phyloP scores from a whole-genome alignment of 2,797 vertebrate species.

The Sebastolobus alascanus region DNA sequence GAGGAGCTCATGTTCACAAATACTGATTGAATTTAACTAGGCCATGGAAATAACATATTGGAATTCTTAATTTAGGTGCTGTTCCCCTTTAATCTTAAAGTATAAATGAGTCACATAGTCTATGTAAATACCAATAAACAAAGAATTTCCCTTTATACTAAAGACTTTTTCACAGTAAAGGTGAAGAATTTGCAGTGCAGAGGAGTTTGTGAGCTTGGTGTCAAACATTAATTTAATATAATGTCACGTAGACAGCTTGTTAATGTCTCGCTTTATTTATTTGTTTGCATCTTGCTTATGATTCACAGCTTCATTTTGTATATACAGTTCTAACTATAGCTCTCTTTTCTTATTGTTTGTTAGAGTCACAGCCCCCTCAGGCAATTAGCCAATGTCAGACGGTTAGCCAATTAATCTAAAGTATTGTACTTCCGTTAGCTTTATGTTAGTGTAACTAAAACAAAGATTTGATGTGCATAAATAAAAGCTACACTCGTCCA shows the following conservation, averaged over 20 bases:
- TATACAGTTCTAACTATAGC: neutral
- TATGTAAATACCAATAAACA: neutral
- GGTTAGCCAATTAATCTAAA: neutral
- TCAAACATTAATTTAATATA: neutral
- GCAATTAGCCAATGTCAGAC: slow-evolving; percentile 1
- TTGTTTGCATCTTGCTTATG: neutral
- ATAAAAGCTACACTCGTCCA: neutral
- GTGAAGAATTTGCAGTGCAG: neutral
- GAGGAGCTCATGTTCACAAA: too few species aligned
- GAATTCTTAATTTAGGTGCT: too few species aligned
- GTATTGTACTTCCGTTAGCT: neutral
- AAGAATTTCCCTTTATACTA: neutral
- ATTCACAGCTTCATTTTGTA: neutral
- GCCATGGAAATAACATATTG: too few species aligned
- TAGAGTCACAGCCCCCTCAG: neutral
- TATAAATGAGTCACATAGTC: neutral
- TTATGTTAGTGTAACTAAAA: neutral
- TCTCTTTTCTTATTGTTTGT: slow-evolving; percentile 1
- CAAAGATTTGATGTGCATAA: neutral
- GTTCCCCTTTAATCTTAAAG: neutral
- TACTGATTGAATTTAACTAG: too few species aligned
- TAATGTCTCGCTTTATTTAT: neutral
- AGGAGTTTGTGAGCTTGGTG: neutral
- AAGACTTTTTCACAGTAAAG: neutral
- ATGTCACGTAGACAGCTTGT: neutral